Conservation (phyloP, 2,113 vertebrate species). For the Xiphias gladius region DNA sequence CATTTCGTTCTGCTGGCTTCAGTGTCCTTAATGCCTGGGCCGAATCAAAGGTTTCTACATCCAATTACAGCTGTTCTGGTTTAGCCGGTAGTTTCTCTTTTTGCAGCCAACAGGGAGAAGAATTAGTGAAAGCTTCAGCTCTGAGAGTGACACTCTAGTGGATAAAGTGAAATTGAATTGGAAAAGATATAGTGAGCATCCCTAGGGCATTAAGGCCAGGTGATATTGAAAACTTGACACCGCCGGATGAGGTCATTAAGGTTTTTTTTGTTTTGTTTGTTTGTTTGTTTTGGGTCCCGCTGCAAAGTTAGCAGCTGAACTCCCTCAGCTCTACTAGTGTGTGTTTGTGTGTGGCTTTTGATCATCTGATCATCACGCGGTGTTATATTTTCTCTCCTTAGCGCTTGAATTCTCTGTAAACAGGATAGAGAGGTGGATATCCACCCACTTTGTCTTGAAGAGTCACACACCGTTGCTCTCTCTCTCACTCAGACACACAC, state of each 20-base stretch:
- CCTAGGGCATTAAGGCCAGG: slow-evolving; percentile 36
- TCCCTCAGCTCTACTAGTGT: not conserved
- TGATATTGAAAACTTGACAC: slow-evolving; percentile 62
- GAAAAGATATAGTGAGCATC: slow-evolving; percentile 35
- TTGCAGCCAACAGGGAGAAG: slow-evolving; percentile 25
- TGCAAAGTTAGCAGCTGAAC: slow-evolving; percentile 41
- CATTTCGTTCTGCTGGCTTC: slow-evolving; percentile 19
- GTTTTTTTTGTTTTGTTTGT: not conserved
- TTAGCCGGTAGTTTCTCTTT: slow-evolving; percentile 24
- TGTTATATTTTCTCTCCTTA: slow-evolving; percentile 56
- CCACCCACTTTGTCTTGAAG: slow-evolving; percentile 56
- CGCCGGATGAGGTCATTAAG: slow-evolving; percentile 55
- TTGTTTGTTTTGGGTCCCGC: slow-evolving; percentile 34
- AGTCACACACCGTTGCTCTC: slow-evolving; percentile 31
- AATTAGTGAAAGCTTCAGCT: slow-evolving; percentile 51
- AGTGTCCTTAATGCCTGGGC: slow-evolving; percentile 46
- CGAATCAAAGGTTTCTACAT: slow-evolving; percentile 33
- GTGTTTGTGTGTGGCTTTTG: slow-evolving; percentile 31
- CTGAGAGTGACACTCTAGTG: slow-evolving; percentile 15
- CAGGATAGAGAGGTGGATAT: slow-evolving; percentile 56
- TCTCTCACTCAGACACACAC: slow-evolving; percentile 21
- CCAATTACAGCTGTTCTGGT: slow-evolving; percentile 43
- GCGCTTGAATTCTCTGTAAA: slow-evolving; percentile 54
- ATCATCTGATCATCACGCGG: slow-evolving; percentile 59
- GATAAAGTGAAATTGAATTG: slow-evolving; percentile 43